These are phyloP conservation scores for Terrapene triunguis DNA, from an alignment of 2,113 vertebrate genomes.

Conservation along the genomic window DNA sequence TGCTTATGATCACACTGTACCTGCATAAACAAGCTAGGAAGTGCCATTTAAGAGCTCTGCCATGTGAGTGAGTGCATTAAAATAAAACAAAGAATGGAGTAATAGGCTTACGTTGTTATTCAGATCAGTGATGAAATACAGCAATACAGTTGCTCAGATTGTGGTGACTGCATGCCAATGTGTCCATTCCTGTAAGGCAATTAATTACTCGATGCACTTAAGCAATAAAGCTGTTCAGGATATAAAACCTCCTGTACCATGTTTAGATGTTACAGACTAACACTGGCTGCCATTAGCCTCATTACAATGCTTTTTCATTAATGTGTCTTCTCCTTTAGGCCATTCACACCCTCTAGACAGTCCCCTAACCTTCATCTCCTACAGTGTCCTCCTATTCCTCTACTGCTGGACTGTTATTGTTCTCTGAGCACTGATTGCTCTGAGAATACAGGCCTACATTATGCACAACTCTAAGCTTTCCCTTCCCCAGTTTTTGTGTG, in stretches of 20 bases:
- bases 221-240: neutral
- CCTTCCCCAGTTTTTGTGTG: neutral
- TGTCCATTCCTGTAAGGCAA: neutral
- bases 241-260: neutral
- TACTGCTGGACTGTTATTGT: neutral
- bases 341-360: neutral
- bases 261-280: neutral
- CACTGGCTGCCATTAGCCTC: neutral
- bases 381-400: fast-evolving
- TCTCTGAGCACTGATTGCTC: neutral
- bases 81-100: neutral
- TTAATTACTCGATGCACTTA: neutral
- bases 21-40: neutral
- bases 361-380: neutral
- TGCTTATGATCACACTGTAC: neutral
- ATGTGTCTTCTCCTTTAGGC: neutral
- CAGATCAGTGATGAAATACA: neutral
- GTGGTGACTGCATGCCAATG: neutral
- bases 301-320: neutral
- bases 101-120: neutral
- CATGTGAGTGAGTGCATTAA: neutral
- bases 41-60: neutral
- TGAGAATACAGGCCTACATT: neutral
- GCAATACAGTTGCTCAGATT: neutral
- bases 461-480: neutral